A percentile compares a stretch with the other conserved stretches of the same genome.
phyloP scores from a whole-genome alignment of 2,113 vertebrate genomes.

The Cercocebus atys region DNA sequence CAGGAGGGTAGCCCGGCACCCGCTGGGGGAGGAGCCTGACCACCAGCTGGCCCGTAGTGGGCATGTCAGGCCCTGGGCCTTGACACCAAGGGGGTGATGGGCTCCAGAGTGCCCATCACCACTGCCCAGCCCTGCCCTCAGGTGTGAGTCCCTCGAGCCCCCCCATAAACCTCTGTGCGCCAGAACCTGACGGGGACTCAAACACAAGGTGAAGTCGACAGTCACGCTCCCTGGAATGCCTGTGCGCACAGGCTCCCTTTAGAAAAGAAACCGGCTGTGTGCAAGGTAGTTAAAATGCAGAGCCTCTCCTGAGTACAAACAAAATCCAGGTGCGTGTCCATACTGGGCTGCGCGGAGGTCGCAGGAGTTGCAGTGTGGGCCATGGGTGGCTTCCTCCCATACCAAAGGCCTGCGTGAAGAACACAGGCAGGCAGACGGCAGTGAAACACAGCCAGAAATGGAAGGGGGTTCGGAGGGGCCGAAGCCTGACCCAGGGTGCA shows the following conservation, averaged over 20 bases:
- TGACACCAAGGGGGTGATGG: background rate
- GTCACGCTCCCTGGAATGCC: rapidly evolving
- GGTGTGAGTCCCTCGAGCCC: background rate
- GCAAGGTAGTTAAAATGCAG: background rate
- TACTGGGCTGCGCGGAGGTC: rapidly evolving
- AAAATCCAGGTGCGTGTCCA: background rate
- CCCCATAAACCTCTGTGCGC: too few species aligned
- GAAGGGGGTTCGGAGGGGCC: background rate
- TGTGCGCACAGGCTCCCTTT: too few species aligned
- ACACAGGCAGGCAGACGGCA: background rate
- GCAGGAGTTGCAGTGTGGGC: background rate
- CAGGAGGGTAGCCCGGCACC: background rate
- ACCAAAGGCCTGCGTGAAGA: background rate
- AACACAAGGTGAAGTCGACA: background rate
- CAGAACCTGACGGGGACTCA: rapidly evolving
- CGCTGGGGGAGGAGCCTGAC: background rate
- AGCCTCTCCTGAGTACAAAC: background rate
- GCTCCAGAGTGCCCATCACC: rapidly evolving
- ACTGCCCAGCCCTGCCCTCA: background rate
- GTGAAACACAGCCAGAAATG: background rate
- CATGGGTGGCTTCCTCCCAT: rapidly evolving
- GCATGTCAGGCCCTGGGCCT: background rate
- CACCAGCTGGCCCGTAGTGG: too few species aligned
- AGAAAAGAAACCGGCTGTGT: background rate
- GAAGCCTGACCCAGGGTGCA: background rate